Evolutionary conservation across 2,888 invertebrate genomes (phyloP), one percentile per base, ranked within the genome.

Genomic region (Campoplex nolae): DNA sequence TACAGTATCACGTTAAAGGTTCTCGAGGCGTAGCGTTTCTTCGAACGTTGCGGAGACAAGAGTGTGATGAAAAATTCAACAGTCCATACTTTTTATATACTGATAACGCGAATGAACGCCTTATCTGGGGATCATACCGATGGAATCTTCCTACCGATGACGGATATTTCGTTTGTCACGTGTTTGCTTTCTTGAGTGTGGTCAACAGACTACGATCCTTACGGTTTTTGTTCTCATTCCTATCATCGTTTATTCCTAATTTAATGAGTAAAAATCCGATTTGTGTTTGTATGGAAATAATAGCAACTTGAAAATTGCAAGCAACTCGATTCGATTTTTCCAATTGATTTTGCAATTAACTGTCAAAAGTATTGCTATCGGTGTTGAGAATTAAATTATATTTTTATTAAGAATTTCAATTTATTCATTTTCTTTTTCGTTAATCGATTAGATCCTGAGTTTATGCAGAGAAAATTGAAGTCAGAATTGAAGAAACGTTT

Each of bases 131-230:
- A 28, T 71, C 18, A 79, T 84, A 78, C 84, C 77, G 56, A 74
- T 82, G 87, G 84, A 84, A 87, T 87, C 74, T 87, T 87, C 81
- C 87, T 82, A 82, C 78, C 3, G 75, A 42, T 54, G 71, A 76
- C 38, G 42, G 80, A 81, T 70, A 58, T 45, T 45, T 54, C 71
- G 38, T 42, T 9, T 82, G 65, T 73, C 80, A 81, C 79, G 84
- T 84, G 81, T 42, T n/a, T 8, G 48, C 51, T 82, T 82, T 77
- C 78, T 87, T 82, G 87, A 87, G 82, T 87, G 82, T 87, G 87
- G 84, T 83, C 84, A 82, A 84, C 75, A 82, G 82, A 81, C 23
- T 23, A 23, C 1, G 32, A 28, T 32, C 62, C 16, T 23, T 62
- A 13, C 11, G 11, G 7, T 62, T 62, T 62, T 7, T 4, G 6